Percentiles rank a stretch among this genome's conserved stretches.
phyloP scores from a whole-genome alignment of 1,140 invertebrate genomes.

The Mylabris phalerata region DNA sequence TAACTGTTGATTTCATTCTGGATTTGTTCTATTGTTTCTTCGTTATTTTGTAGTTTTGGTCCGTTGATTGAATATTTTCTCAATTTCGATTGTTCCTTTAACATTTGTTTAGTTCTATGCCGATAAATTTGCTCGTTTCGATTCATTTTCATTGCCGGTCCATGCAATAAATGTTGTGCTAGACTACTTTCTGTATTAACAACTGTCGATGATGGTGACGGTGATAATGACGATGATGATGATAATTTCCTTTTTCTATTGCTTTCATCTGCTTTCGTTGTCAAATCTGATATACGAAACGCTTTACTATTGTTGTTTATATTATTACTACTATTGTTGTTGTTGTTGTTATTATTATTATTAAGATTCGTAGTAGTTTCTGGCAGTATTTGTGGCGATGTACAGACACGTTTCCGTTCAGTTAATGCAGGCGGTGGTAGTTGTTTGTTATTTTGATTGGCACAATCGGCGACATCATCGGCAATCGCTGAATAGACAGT shows the following conservation, averaged over 20 bases:
- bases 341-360: no score
- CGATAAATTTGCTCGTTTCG: slow-evolving; percentile 41
- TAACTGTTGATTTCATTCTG: slow-evolving; percentile 15
- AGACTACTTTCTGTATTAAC: slow-evolving; percentile 30
- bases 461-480: slow-evolving; percentile 55
- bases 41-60: not conserved
- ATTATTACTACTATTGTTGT: not conserved
- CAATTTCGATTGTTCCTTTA: slow-evolving; percentile 3
- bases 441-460: slow-evolving; percentile 45
- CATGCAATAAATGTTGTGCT: slow-evolving; percentile 34
- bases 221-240: not conserved
- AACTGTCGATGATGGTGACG: no score
- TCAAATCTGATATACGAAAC: slow-evolving; percentile 23
- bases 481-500: slow-evolving; percentile 78
- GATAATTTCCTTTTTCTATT: slow-evolving; percentile 36
- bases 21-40: slow-evolving; percentile 15
- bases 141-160: slow-evolving; percentile 31
- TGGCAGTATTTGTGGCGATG: slow-evolving; percentile 10
- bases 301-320: not conserved
- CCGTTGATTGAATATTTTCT: not conserved
- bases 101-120: slow-evolving; percentile 14
- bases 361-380: slow-evolving; percentile 9
- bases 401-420: slow-evolving; percentile 31
- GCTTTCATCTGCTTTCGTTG: slow-evolving; percentile 31
- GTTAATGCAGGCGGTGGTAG: slow-evolving; percentile 39